phyloP scores from a whole-genome alignment of 2,888 invertebrate genomes.

The Thelaira solivaga region DNA sequence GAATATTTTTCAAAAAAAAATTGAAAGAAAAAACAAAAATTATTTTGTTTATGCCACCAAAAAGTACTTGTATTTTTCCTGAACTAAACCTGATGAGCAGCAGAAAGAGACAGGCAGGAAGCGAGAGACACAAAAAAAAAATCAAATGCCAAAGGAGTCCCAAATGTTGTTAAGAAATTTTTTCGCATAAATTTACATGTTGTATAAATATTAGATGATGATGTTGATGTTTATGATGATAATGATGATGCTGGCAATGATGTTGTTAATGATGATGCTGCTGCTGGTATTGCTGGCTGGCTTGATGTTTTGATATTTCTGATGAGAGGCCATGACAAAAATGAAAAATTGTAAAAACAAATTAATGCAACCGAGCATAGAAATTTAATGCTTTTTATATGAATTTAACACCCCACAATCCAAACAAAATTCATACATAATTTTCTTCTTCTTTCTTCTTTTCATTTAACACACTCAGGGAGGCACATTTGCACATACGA shows the following conservation, averaged over 20 bases:
- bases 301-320: conserved; percentile 15
- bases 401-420: conserved; percentile 48
- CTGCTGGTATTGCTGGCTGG: too few relatives aligned
- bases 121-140: neutral
- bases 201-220: conserved; percentile 55
- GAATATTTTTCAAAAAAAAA: too few relatives aligned
- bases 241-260: conserved; percentile 23
- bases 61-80: conserved; percentile 46
- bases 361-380: conserved; percentile 60
- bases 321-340: conserved; percentile 37
- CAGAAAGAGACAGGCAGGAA: neutral
- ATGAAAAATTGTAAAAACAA: conserved; percentile 54
- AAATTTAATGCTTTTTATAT: conserved; percentile 61
- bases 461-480: neutral
- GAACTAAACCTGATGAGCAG: neutral
- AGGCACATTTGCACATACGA: neutral
- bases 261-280: conserved; percentile 4
- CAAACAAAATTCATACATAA: conserved; percentile 33
- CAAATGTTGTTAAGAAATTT: conserved; percentile 56
- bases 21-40: too few relatives aligned
- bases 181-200: conserved; percentile 61
- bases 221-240: conserved; percentile 44
- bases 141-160: conserved; percentile 42
- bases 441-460: conserved; percentile 4
- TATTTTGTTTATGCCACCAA: conserved; percentile 25